A percentile compares a stretch with the other conserved stretches of the same genome.
These are phyloP conservation scores for Actinernus sp. DNA, from an alignment of 92 coral and sea anemone species.

Conservation along the genomic window DNA sequence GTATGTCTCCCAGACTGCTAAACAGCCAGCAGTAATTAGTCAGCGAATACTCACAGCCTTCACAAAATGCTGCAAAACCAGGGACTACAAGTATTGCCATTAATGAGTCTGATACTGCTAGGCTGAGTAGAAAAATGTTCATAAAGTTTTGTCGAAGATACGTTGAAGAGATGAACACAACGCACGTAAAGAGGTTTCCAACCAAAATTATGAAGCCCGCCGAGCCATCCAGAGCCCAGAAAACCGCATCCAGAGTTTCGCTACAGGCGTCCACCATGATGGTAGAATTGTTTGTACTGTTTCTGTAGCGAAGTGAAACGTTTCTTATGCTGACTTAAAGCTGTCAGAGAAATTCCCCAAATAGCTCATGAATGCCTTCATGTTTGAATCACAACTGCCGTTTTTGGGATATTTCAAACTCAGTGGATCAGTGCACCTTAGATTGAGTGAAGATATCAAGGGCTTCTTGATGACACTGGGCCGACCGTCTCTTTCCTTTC, in stretches of 20 bases:
- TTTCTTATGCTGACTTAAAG: no score
- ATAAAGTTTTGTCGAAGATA: constrained; percentile 51
- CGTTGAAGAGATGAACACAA: constrained; percentile 54
- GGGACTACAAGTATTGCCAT: constrained; percentile 61
- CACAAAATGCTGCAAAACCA: constrained; percentile 62
- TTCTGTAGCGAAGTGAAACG: no score
- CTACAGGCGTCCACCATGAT: no score
- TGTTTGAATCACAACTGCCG: no score
- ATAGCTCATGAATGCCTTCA: no score
- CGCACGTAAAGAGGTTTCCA: constrained; percentile 65
- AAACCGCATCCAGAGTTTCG: constrained; percentile 28
- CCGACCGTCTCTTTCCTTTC: no score
- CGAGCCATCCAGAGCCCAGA: constrained; percentile 40
- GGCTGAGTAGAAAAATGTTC: constrained; percentile 70
- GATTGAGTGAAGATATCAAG: no score
- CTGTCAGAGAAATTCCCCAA: no score
- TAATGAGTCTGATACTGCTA: constrained; percentile 56
- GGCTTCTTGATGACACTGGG: no score
- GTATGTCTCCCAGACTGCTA: constrained; percentile 38
- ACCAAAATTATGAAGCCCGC: constrained; percentile 35
- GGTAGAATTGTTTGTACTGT: no score
- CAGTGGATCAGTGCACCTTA: no score
- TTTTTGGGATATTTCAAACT: no score
- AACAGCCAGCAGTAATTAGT: constrained; percentile 60
- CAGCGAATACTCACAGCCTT: constrained; percentile 49